Conservation (phyloP, 2,888 invertebrate species). For the Metallyticus violacea region DNA sequence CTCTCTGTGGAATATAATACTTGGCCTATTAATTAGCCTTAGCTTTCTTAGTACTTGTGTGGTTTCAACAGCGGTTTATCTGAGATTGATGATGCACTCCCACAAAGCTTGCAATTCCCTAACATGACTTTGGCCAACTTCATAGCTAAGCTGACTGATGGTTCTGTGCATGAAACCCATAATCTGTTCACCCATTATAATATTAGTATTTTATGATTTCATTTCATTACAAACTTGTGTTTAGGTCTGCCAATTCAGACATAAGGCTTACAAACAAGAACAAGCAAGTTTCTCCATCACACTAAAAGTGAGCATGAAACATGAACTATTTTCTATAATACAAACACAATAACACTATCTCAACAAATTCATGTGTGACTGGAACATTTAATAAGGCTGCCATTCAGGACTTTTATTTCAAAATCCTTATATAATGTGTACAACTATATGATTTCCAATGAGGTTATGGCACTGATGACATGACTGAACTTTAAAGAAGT, state of each 20-base stretch:
- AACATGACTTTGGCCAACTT: too few species aligned
- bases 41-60: too few species aligned
- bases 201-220: not conserved
- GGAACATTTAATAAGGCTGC: slow-evolving; percentile 25
- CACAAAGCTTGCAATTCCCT: too few species aligned
- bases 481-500: not conserved
- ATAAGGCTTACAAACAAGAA: not conserved
- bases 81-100: too few species aligned
- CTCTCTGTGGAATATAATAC: too few species aligned
- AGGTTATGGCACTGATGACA: slow-evolving; percentile 13
- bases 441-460: not conserved
- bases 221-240: not conserved
- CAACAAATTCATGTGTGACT: not conserved
- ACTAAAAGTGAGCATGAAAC: not conserved
- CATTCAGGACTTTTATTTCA: slow-evolving; percentile 9
- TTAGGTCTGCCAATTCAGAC: not conserved
- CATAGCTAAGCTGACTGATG: too few species aligned
- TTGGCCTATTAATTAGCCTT: too few species aligned
- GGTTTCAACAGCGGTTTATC: too few species aligned
- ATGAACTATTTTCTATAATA: not conserved
- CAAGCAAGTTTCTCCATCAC: not conserved
- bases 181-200: too few species aligned
- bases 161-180: too few species aligned
- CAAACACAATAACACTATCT: not conserved
- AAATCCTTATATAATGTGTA: not conserved